Conservation (phyloP, 2,888 invertebrate genomes). For the Tuberolachnus salignus region DNA sequence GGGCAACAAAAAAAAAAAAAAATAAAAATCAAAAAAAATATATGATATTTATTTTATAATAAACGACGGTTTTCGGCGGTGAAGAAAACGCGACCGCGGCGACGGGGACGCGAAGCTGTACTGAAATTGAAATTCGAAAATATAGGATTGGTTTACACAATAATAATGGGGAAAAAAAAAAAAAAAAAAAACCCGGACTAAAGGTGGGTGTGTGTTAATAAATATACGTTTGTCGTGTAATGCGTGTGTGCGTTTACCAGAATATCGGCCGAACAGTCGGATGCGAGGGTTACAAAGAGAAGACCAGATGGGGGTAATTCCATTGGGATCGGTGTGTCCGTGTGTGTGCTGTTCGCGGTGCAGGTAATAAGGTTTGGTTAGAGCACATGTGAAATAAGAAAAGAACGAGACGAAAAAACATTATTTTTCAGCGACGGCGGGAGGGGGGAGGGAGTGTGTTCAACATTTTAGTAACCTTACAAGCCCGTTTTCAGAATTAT, state of each 20-base stretch:
- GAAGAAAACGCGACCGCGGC: neutral
- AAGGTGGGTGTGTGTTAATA: neutral
- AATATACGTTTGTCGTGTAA: neutral
- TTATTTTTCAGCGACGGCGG: too few species aligned
- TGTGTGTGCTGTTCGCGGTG: neutral
- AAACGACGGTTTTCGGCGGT: neutral
- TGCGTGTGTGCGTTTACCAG: neutral
- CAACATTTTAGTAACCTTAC: too few species aligned
- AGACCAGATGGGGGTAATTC: constrained; percentile 26
- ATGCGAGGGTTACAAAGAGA: constrained; percentile 29
- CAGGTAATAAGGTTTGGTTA: too few species aligned
- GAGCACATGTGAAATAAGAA: neutral
- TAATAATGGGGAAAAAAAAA: constrained; percentile 7
- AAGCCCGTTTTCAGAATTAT: too few species aligned
- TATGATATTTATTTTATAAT: neutral
- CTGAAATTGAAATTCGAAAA: neutral
- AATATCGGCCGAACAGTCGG: neutral
- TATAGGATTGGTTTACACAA: neutral
- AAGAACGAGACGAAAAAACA: too few species aligned
- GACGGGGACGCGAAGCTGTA: constrained; percentile 1
- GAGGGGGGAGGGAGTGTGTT: too few species aligned
- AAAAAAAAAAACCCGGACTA: too few species aligned
- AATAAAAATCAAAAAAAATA: neutral
- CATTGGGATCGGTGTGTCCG: neutral
- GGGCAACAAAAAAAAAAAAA: neutral